phyloP scores from a whole-genome alignment of 2,797 vertebrate genomes.

The Aulostomus chinensis region DNA sequence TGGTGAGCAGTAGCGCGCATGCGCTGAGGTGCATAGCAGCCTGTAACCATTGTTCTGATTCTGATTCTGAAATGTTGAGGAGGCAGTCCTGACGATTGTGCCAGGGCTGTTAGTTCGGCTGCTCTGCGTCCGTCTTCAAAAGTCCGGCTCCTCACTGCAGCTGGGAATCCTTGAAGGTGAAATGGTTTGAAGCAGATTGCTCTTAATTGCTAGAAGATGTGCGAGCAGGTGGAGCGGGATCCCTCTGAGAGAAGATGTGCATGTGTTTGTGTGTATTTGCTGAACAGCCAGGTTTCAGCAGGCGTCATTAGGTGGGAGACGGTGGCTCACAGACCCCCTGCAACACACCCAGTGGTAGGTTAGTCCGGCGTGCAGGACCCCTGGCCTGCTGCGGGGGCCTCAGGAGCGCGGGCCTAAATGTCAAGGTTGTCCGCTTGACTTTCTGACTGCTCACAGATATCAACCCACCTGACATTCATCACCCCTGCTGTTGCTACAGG shows the following conservation, averaged over 20 bases:
- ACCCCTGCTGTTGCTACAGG: constrained; percentile 61
- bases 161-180: constrained; percentile 90
- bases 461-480: constrained; percentile 84
- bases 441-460: constrained; percentile 70
- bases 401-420: constrained; percentile 81
- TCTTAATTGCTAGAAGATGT: constrained; percentile 96
- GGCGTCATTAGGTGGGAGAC: constrained; percentile 88
- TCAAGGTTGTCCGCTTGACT: constrained; percentile 88
- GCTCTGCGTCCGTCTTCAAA: too few relatives aligned
- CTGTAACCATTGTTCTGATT: too few relatives aligned
- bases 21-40: too few relatives aligned
- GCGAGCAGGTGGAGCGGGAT: constrained; percentile 92
- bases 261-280: constrained; percentile 75
- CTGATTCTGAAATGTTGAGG: too few relatives aligned
- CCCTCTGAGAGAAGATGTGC: constrained; percentile 77
- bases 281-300: constrained; percentile 84
- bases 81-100: too few relatives aligned
- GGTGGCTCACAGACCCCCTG: constrained; percentile 82
- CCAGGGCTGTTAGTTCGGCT: too few relatives aligned
- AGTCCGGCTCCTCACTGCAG: constrained; percentile 77
- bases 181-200: constrained; percentile 90
- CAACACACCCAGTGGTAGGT: constrained; percentile 88
- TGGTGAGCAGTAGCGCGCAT: too few relatives aligned
- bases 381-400: constrained; percentile 67
- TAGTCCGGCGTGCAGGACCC: constrained; percentile 69